phyloP scores from a whole-genome alignment of 2,113 vertebrate species.

The Vombatus ursinus region DNA sequence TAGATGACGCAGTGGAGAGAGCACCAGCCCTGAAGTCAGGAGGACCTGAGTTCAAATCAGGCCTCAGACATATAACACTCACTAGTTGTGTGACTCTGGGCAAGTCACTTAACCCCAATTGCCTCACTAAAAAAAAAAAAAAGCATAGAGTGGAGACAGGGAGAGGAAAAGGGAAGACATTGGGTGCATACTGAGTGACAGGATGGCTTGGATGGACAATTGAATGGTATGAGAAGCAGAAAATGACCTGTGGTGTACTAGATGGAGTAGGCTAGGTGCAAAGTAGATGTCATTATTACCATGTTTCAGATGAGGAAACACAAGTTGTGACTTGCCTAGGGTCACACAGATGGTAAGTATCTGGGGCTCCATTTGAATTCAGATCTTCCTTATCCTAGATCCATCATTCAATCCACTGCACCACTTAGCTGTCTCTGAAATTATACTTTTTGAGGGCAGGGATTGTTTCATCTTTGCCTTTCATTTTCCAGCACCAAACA shows the following conservation, averaged over 20 bases:
- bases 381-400: not conserved
- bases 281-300: not conserved
- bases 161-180: not conserved
- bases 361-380: not conserved
- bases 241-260: not conserved
- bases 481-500: not conserved
- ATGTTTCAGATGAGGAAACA: not conserved
- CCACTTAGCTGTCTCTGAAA: not conserved
- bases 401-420: not conserved
- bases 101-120: no score
- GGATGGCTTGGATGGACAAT: not conserved
- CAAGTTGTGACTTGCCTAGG: not conserved
- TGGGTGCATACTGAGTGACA: not conserved
- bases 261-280: not conserved
- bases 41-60: no score
- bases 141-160: not conserved
- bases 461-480: not conserved
- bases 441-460: not conserved
- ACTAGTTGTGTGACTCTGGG: no score
- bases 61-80: no score
- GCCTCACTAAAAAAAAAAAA: no score
- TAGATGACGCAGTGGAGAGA: no score
- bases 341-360: not conserved
- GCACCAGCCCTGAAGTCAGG: no score
- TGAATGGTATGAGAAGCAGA: not conserved